Conservation (phyloP, 1,140 invertebrate genomes). For the Belonocnema kinseyi region DNA sequence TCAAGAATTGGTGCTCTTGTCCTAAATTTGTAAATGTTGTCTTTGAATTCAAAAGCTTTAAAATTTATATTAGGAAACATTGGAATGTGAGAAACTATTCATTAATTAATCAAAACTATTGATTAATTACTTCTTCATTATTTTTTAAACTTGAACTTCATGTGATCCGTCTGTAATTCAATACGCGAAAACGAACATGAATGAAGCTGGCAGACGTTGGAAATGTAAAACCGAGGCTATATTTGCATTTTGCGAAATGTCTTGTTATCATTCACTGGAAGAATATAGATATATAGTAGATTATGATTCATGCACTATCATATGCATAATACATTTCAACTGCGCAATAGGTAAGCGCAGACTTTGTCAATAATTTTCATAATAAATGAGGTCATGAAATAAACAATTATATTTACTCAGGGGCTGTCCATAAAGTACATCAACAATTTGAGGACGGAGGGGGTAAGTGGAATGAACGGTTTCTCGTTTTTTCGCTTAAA, state of each 20-base stretch:
- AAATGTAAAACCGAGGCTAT: slow-evolving; percentile 6
- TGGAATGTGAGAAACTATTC: too few relatives aligned
- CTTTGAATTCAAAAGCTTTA: too few relatives aligned
- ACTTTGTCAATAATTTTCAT: background rate
- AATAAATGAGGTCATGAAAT: slow-evolving; percentile 15
- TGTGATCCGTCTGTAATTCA: background rate
- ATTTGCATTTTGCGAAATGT: slow-evolving; percentile 10
- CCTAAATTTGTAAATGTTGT: too few relatives aligned
- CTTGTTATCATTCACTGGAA: background rate
- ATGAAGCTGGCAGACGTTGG: background rate
- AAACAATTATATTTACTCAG: slow-evolving; percentile 62
- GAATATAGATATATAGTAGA: background rate
- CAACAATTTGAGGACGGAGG: too few relatives aligned
- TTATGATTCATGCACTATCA: slow-evolving; percentile 8
- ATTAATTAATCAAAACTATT: too few relatives aligned
- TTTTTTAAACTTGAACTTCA: slow-evolving; percentile 22
- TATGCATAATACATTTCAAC: slow-evolving; percentile 10
- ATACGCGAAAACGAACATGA: background rate
- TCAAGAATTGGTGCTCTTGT: too few relatives aligned
- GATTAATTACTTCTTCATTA: background rate
- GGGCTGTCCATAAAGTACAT: too few relatives aligned
- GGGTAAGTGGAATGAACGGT: background rate
- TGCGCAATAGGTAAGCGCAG: slow-evolving; percentile 10
- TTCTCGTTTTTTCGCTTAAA: background rate
- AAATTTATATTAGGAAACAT: too few relatives aligned